Evolutionary conservation across 2,888 invertebrate genomes (phyloP).

Genomic region (Meteorus colon): DNA sequence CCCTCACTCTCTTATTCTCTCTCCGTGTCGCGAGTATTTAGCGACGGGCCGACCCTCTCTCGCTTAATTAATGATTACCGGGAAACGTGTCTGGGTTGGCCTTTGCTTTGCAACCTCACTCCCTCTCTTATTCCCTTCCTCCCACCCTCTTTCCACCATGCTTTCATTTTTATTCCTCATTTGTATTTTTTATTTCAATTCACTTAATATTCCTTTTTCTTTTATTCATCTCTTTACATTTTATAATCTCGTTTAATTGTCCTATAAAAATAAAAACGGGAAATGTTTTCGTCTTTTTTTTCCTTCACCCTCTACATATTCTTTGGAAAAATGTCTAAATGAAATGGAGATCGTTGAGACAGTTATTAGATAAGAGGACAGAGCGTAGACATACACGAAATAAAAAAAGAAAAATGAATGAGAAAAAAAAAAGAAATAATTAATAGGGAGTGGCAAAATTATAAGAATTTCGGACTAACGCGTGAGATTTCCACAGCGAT

Average conservation of each 20-base stretch:
- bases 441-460: slow-evolving; percentile 51
- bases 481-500: slow-evolving; percentile 58
- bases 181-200: slow-evolving; percentile 11
- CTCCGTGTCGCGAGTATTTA: slow-evolving; percentile 61
- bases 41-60: slow-evolving; percentile 58
- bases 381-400: background rate
- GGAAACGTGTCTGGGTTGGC: slow-evolving; percentile 69
- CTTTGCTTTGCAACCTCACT: slow-evolving; percentile 57
- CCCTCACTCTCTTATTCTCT: slow-evolving; percentile 29
- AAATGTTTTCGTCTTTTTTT: background rate
- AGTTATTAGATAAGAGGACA: background rate
- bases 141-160: background rate
- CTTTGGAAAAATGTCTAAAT: background rate
- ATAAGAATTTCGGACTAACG: slow-evolving; percentile 59
- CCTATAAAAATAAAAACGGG: background rate
- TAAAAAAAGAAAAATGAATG: background rate
- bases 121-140: slow-evolving; percentile 6
- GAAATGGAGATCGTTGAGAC: background rate
- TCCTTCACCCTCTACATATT: background rate
- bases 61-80: slow-evolving; percentile 72
- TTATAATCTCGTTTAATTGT: slow-evolving; percentile 29
- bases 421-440: slow-evolving; percentile 44
- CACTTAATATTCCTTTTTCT: background rate
- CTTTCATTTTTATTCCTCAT: slow-evolving; percentile 9
- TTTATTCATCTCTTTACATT: slow-evolving; percentile 7